Evolutionary conservation across 2,113 vertebrate species (phyloP).

Genomic region (Vombatus ursinus): DNA sequence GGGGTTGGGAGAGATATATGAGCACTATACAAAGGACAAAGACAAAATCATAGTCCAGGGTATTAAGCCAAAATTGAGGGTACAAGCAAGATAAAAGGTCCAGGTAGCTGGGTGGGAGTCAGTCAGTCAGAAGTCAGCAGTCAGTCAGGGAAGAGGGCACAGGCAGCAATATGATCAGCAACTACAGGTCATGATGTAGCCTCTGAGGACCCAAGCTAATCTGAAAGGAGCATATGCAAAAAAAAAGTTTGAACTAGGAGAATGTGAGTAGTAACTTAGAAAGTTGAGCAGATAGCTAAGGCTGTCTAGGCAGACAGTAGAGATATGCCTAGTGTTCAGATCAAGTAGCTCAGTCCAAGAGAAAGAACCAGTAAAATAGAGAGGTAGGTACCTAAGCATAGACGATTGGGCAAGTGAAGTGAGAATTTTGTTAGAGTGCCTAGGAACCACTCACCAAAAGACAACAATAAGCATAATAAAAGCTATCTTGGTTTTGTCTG

Average conservation of each 20-base stretch:
- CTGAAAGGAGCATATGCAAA: neutral
- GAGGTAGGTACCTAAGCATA: neutral
- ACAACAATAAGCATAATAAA: neutral
- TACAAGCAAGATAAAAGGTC: neutral
- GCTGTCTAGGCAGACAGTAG: neutral
- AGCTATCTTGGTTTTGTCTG: neutral
- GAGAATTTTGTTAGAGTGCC: neutral
- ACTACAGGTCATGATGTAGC: neutral
- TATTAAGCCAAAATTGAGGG: neutral
- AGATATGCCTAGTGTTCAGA: neutral
- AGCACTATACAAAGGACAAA: neutral
- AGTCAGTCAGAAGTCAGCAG: no score
- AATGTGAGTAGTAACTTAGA: neutral
- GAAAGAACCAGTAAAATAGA: neutral
- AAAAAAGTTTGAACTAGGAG: neutral
- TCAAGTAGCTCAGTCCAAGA: neutral
- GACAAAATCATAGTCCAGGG: neutral
- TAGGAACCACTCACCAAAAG: neutral
- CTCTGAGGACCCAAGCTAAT: neutral
- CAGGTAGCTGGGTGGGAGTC: neutral
- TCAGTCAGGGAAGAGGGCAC: neutral
- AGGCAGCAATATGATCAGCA: neutral
- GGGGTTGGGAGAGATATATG: no score
- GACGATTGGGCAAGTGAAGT: neutral
- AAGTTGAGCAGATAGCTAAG: neutral